These are phyloP conservation scores for Hemicordylus capensis DNA, from an alignment of 2,113 vertebrate species.

Conservation along the genomic window DNA sequence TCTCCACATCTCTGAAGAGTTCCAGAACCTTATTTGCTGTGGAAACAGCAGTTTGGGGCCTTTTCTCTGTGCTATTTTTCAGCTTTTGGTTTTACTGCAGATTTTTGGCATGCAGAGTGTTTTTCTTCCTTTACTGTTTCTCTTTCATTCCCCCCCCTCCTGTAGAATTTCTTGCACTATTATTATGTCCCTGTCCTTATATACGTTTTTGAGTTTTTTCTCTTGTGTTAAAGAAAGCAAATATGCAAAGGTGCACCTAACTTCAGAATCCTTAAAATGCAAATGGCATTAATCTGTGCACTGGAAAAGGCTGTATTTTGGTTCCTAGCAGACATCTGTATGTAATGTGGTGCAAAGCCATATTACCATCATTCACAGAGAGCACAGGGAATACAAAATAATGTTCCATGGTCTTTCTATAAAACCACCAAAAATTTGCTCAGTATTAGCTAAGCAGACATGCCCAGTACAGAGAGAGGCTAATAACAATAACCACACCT, in stretches of 20 bases:
- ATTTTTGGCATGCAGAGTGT: not conserved
- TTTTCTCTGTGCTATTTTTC: constrained; percentile 1
- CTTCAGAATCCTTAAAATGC: constrained; percentile 1
- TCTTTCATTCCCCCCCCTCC: not conserved
- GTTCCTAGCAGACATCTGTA: not conserved
- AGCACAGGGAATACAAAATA: constrained; percentile 3
- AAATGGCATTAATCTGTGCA: not conserved
- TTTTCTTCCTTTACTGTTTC: not conserved
- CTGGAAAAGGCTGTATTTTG: constrained; percentile 24
- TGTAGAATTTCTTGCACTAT: not conserved
- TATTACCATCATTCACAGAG: constrained; percentile 15
- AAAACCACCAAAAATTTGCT: not conserved
- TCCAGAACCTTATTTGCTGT: not conserved
- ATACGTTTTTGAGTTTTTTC: not conserved
- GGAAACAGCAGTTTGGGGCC: not conserved
- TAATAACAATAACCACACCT: not conserved
- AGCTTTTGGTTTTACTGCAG: not conserved
- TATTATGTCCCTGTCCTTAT: not conserved
- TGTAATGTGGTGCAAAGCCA: not conserved
- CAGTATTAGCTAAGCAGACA: not conserved
- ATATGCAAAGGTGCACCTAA: not conserved
- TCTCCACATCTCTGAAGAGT: too few relatives aligned
- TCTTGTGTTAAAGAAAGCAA: not conserved
- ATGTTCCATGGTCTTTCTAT: not conserved
- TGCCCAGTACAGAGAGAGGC: not conserved